These are phyloP conservation scores for Globicephala melas DNA, from an alignment of 2,113 vertebrate genomes.

Conservation along the genomic window DNA sequence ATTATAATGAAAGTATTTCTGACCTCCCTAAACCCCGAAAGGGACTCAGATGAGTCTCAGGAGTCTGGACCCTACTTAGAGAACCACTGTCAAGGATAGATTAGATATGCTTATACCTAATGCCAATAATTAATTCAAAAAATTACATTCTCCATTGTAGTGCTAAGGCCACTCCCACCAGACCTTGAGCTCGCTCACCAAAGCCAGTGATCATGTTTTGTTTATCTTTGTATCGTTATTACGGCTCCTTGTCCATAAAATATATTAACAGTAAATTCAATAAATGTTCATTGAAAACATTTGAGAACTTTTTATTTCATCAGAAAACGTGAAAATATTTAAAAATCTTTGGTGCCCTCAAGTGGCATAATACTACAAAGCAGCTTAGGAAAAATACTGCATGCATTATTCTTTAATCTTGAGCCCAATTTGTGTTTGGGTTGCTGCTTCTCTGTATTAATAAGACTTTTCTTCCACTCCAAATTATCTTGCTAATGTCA, in stretches of 20 bases:
- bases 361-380: slow-evolving; percentile 35
- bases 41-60: neutral
- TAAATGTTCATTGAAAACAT: neutral
- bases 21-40: neutral
- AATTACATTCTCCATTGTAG: neutral
- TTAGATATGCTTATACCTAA: neutral
- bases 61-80: neutral
- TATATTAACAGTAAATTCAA: neutral
- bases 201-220: neutral
- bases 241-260: neutral
- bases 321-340: neutral
- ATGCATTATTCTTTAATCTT: neutral
- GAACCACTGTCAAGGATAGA: neutral
- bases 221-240: neutral
- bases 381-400: neutral
- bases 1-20: neutral
- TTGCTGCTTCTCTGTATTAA: neutral
- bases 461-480: neutral
- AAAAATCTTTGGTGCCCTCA: slow-evolving; percentile 57
- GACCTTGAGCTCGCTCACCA: neutral
- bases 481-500: neutral
- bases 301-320: neutral
- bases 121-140: neutral
- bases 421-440: neutral
- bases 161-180: neutral